phyloP scores from a whole-genome alignment of 1,140 invertebrate genomes.

The Bombus confusus region DNA sequence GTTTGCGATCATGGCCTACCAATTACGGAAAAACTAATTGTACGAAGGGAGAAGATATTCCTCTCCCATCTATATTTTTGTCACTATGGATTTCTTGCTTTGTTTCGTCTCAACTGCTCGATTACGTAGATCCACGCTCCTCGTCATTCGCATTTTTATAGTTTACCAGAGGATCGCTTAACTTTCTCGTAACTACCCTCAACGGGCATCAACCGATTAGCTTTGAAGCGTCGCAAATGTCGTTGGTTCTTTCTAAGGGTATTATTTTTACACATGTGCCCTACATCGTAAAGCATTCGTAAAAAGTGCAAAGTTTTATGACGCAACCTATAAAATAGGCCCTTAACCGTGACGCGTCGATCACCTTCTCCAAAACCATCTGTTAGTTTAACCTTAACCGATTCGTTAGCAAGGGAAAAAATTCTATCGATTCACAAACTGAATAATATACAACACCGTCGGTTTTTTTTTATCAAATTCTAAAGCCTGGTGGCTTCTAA shows the following conservation, averaged over 20 bases:
- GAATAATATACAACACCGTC: not conserved
- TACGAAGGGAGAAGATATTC: too few relatives aligned
- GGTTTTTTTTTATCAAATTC: not conserved
- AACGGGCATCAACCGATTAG: not conserved
- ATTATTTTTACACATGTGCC: slow-evolving; percentile 45
- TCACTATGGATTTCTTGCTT: not conserved
- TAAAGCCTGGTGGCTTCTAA: not conserved
- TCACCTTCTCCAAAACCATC: too few relatives aligned
- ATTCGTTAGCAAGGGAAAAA: too few relatives aligned
- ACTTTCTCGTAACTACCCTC: not conserved
- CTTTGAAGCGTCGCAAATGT: slow-evolving; percentile 5
- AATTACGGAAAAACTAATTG: too few relatives aligned
- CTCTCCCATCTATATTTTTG: too few relatives aligned
- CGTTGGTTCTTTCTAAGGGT: not conserved
- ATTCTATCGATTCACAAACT: not conserved
- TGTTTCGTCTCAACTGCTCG: not conserved
- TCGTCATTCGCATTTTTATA: not conserved
- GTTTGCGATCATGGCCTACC: too few relatives aligned
- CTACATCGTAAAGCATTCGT: slow-evolving; percentile 1
- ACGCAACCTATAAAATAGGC: slow-evolving; percentile 12
- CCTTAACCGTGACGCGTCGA: not conserved
- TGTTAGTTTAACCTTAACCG: too few relatives aligned
- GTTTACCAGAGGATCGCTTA: not conserved
- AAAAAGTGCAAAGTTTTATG: slow-evolving; percentile 19
- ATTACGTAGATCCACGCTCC: not conserved